A percentile compares a stretch with the other conserved stretches of the same genome.
Evolutionary conservation across 2,888 invertebrate species (phyloP).

Genomic region (Drosophila borealis): DNA sequence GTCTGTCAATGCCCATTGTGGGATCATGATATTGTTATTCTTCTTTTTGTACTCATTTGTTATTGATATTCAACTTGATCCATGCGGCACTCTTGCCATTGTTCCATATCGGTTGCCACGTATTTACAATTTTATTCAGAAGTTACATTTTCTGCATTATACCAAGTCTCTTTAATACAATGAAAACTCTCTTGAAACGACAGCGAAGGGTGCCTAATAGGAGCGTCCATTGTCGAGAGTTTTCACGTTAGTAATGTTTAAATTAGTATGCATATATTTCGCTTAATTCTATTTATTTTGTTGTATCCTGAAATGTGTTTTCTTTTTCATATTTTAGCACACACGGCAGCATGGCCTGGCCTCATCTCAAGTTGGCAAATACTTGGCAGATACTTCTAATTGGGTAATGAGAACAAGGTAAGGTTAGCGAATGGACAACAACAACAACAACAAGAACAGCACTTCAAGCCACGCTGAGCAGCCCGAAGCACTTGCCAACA

Average conservation of each 20-base stretch:
- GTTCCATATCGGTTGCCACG: no score
- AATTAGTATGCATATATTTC: no score
- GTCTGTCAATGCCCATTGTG: background rate
- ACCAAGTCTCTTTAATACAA: no score
- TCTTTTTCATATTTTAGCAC: background rate
- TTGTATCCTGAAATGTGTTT: background rate
- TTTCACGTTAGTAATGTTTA: no score
- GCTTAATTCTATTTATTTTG: background rate
- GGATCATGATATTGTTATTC: background rate
- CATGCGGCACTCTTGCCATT: no score
- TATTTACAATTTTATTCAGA: no score
- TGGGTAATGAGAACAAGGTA: constrained; percentile 67
- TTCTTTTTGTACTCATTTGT: background rate
- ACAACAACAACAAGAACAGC: background rate
- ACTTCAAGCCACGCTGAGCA: constrained; percentile 25
- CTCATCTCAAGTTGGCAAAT: constrained; percentile 19
- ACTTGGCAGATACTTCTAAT: constrained; percentile 28
- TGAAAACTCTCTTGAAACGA: no score
- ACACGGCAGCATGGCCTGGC: background rate
- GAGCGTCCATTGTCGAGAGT: no score
- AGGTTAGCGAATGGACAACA: constrained; percentile 27
- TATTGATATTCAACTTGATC: background rate
- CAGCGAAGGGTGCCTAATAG: no score
- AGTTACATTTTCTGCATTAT: no score
- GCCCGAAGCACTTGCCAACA: constrained; percentile 58